phyloP scores from a whole-genome alignment of 2,888 invertebrate genomes.

The Andrena trimmerana region DNA sequence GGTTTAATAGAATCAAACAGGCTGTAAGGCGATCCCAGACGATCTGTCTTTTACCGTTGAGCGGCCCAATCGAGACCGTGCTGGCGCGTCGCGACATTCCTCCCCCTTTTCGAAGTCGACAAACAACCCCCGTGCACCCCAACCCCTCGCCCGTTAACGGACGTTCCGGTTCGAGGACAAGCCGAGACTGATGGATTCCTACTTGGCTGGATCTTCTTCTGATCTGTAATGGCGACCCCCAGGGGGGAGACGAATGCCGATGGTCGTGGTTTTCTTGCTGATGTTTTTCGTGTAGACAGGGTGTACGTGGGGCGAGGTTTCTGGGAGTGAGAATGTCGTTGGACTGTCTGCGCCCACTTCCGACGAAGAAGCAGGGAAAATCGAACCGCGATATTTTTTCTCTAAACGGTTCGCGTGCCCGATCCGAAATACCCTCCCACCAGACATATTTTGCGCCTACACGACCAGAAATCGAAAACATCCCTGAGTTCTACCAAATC shows the following conservation, averaged over 20 bases:
- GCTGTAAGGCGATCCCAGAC: conserved; percentile 82
- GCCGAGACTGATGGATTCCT: conserved; percentile 57
- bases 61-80: conserved; percentile 80
- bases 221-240: conserved; percentile 51
- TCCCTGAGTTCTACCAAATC: no score
- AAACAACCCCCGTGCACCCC: conserved; percentile 72
- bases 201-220: conserved; percentile 29
- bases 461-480: no score
- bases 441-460: no score
- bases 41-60: conserved; percentile 82
- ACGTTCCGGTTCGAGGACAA: conserved; percentile 44
- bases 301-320: background rate
- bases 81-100: conserved; percentile 73
- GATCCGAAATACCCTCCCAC: no score
- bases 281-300: conserved; percentile 25
- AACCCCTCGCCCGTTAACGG: conserved; percentile 54
- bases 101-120: conserved; percentile 72
- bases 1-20: conserved; percentile 84
- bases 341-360: conserved; percentile 1
- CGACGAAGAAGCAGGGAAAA: conserved; percentile 10
- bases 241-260: background rate
- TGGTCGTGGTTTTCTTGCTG: conserved; percentile 4
- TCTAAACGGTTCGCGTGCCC: no score
- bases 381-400: background rate
- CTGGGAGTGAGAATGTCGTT: background rate